Base-by-base conservation (phyloP, 2,888 invertebrate species). In the Sclerodermus sp. region DNA sequence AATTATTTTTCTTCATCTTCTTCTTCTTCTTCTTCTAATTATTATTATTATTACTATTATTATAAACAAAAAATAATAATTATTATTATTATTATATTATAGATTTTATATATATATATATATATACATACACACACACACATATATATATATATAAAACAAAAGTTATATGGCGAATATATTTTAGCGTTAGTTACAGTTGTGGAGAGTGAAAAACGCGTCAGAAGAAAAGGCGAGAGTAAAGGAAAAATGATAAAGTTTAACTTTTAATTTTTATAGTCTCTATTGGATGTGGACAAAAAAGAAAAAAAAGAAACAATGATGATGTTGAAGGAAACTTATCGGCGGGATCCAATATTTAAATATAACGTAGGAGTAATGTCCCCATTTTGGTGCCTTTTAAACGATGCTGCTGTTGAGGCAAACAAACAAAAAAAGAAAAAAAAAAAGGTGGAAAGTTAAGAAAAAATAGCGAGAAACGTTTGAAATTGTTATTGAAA, bases 151-250 rank as follows among this genome's bases (percentile, higher is more conserved):
- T 68, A 64, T 64, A 67, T 69, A 70, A 72, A 74, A 73, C 70
- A 75, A 67, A 75, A 71, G 71, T 76, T 76, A 76, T 75, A 76
- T 71, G n/a, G n/a, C 67, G 70, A 74, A 73, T 74, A 77, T 77
- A 76, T 77, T 77, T 77, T 76, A 77, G 77, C 57, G 70, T 70
- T 77, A 77, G 77, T 75, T 76, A 73, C 76, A 75, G 73, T 73
- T 73, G 71, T 54, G 64, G 66, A 64, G 58, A 56, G 23, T n/a
- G n/a, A n/a, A n/a, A 37, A 44, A 38, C 5, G 37, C 47, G 45
- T 44, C 45, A 45, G 43, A 46, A 42, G n/a, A 47, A 47, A 9
- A 23, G 18, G 23, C 29, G n/a, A 14, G 4, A n/a, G 17, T 17
- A n/a, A 38, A 13, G 23, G 14, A 37, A 15, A 43, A 42, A 46